These are phyloP conservation scores for Camponotus floridanus DNA, from an alignment of 1,140 invertebrate species.

Conservation along the genomic window DNA sequence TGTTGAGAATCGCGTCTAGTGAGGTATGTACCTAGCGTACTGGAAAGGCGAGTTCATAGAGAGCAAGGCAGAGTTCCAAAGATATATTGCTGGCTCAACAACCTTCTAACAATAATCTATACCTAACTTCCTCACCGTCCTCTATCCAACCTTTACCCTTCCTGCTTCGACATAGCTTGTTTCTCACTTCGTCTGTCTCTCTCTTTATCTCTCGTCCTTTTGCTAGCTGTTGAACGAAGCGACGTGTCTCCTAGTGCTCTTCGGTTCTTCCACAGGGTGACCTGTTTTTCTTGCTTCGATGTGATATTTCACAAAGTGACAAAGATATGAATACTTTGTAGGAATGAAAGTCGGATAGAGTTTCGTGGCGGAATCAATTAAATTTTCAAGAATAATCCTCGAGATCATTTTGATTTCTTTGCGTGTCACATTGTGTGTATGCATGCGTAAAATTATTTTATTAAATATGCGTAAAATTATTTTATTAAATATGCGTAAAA, in stretches of 20 bases:
- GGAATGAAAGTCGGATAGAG: constrained; percentile 4
- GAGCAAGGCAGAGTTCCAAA: constrained; percentile 59
- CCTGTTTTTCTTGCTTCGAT: background rate
- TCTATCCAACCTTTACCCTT: background rate
- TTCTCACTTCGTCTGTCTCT: background rate
- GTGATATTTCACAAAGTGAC: constrained; percentile 22
- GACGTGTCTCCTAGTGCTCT: constrained; percentile 22
- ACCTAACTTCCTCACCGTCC: constrained; percentile 50
- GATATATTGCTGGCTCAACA: constrained; percentile 69
- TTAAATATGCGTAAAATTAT: no score
- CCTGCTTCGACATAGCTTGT: background rate
- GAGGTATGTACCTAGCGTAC: constrained; percentile 57
- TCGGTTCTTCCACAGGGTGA: constrained; percentile 32
- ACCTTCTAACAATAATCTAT: constrained; percentile 74
- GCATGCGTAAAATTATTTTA: no score
- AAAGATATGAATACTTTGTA: constrained; percentile 30
- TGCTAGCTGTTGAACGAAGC: constrained; percentile 8
- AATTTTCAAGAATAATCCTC: constrained; percentile 15
- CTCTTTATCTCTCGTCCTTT: background rate
- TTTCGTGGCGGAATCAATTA: background rate
- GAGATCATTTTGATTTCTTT: background rate
- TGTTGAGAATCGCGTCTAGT: constrained; percentile 46
- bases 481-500: no score
- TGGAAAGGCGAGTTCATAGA: constrained; percentile 59
- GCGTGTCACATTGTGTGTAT: no score